These are phyloP conservation scores for Mythimna ferrago DNA, from an alignment of 2,888 invertebrate genomes.

Conservation along the genomic window DNA sequence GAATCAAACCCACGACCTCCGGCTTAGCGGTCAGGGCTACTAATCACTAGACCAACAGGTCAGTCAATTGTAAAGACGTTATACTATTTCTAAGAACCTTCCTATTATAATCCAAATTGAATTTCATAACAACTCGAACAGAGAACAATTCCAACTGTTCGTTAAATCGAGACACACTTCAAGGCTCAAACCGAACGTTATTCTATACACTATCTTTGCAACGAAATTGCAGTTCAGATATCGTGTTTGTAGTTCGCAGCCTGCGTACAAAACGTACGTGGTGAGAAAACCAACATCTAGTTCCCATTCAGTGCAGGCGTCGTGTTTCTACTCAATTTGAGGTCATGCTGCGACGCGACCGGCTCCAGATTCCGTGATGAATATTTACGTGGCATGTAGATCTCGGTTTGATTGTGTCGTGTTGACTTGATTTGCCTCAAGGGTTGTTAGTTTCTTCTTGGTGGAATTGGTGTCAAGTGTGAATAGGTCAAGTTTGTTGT, in stretches of 20 bases:
- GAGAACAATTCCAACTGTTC: slow-evolving; percentile 1
- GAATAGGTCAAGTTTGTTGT: not conserved
- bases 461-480: not conserved
- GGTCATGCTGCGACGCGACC: slow-evolving; percentile 46
- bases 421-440: slow-evolving; percentile 4
- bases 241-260: slow-evolving; percentile 46
- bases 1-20: no score
- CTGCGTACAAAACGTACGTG: slow-evolving; percentile 52
- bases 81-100: no score
- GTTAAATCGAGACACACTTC: not conserved
- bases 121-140: not conserved
- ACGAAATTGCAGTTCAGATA: slow-evolving; percentile 50
- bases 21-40: no score
- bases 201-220: slow-evolving; percentile 38
- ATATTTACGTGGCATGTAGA: slow-evolving; percentile 47
- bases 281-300: slow-evolving; percentile 44
- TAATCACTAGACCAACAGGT: no score
- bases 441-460: not conserved
- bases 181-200: slow-evolving; percentile 12
- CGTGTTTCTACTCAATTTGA: slow-evolving; percentile 60
- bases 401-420: slow-evolving; percentile 17
- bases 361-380: slow-evolving; percentile 37
- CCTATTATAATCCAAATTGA: not conserved
- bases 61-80: no score
- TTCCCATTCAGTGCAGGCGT: slow-evolving; percentile 51